phyloP scores from a whole-genome alignment of 2,888 invertebrate species.

The Ethmia dodecea region DNA sequence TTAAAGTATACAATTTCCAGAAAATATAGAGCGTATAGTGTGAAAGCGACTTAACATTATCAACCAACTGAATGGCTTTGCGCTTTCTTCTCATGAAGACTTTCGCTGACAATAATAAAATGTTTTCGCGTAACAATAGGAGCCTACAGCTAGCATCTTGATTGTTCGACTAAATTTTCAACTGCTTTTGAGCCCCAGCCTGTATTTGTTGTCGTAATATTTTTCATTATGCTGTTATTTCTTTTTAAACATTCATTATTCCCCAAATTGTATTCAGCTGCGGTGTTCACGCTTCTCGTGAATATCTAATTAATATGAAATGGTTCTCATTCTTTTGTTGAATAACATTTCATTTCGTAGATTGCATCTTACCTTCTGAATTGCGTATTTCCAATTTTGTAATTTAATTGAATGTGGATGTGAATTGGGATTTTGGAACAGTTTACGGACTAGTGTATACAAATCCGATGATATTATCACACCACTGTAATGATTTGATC shows the following conservation, averaged over 20 bases:
- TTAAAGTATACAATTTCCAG: too few relatives aligned
- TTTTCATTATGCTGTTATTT: conserved; percentile 10
- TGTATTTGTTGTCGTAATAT: conserved; percentile 10
- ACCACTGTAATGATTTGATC: too few relatives aligned
- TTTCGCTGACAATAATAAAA: conserved; percentile 51
- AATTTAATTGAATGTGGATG: too few relatives aligned
- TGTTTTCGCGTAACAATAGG: conserved; percentile 46
- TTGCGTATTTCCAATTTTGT: too few relatives aligned
- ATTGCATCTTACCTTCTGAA: too few relatives aligned
- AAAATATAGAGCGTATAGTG: not conserved
- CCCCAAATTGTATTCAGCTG: not conserved
- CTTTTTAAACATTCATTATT: conserved; percentile 9
- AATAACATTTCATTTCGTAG: too few relatives aligned
- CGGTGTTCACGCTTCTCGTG: not conserved
- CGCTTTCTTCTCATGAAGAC: conserved; percentile 54
- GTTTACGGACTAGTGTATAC: too few relatives aligned
- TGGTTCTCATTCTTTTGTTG: too few relatives aligned
- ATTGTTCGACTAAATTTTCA: conserved; percentile 47
- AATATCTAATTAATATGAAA: not conserved
- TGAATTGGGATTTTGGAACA: too few relatives aligned
- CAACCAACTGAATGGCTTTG: conserved; percentile 41
- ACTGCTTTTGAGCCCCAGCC: conserved; percentile 24
- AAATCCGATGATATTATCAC: too few relatives aligned
- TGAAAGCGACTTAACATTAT: conserved; percentile 25
- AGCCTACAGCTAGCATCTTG: conserved; percentile 41